phyloP scores from a whole-genome alignment of 2,888 invertebrate genomes.

The Epiblema foenella region DNA sequence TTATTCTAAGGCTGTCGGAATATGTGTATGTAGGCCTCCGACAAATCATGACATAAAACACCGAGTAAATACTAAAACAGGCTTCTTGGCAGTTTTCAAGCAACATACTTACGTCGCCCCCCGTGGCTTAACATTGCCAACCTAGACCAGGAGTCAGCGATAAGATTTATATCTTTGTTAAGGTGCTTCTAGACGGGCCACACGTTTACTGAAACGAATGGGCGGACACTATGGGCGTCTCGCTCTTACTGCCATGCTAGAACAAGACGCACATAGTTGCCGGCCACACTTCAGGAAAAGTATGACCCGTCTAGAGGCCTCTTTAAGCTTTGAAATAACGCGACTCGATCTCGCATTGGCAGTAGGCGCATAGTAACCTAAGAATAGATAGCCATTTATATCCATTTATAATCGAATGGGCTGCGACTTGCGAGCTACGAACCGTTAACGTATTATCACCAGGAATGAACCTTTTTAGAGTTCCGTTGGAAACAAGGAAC shows the following conservation, averaged over 20 bases:
- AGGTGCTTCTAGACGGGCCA: no score
- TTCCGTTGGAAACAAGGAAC: no score
- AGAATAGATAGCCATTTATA: slow-evolving; percentile 22
- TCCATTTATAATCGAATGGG: slow-evolving; percentile 16
- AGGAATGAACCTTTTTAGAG: no score
- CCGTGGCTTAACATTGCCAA: slow-evolving; percentile 46
- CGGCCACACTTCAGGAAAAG: no score
- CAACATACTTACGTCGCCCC: slow-evolving; percentile 45
- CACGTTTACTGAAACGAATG: no score
- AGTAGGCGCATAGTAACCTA: slow-evolving; percentile 17
- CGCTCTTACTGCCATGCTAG: no score
- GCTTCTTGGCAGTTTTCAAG: slow-evolving; percentile 16
- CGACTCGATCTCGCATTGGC: slow-evolving; percentile 21
- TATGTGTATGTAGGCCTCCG: neutral
- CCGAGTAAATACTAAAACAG: slow-evolving; percentile 22
- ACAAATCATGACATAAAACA: slow-evolving; percentile 22
- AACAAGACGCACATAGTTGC: no score
- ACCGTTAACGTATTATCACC: no score
- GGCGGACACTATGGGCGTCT: no score
- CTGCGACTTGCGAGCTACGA: no score
- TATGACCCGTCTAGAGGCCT: no score
- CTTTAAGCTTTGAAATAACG: slow-evolving; percentile 42
- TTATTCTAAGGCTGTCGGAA: neutral
- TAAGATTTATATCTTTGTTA: slow-evolving; percentile 49
- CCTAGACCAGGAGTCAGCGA: slow-evolving; percentile 47